Evolutionary conservation across 1,140 invertebrate species (phyloP).

Genomic region (Bombus breviceps): DNA sequence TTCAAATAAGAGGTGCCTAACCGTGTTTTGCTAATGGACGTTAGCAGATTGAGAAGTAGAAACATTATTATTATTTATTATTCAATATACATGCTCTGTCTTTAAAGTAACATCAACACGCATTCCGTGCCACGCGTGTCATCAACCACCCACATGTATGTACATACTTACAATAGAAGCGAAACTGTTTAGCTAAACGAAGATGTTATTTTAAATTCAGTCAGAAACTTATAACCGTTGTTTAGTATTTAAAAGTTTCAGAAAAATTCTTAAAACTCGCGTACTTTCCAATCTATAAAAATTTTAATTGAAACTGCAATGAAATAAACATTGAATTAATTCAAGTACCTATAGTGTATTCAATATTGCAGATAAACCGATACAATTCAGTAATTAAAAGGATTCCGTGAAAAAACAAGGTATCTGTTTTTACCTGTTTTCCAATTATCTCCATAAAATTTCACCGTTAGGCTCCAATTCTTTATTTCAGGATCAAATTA

Average conservation of each 20-base stretch:
- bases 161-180: not conserved
- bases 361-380: not conserved
- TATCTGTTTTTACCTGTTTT: not conserved
- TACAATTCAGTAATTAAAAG: not conserved
- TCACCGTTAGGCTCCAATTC: slow-evolving; percentile 4
- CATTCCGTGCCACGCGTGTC: slow-evolving; percentile 1
- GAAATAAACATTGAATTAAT: not conserved
- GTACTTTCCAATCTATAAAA: not conserved
- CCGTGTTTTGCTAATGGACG: not conserved
- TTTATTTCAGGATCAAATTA: not conserved
- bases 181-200: not conserved
- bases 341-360: not conserved
- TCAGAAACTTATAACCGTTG: not conserved
- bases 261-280: not conserved
- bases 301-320: not conserved
- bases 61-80: not conserved
- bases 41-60: not conserved
- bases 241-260: too few relatives aligned
- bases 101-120: not conserved
- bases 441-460: not conserved
- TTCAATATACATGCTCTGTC: not conserved
- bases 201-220: too few relatives aligned
- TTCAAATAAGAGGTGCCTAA: not conserved
- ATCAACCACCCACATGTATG: not conserved
- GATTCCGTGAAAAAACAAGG: not conserved